These are phyloP conservation scores for Leucophenga montana DNA, from an alignment of 2,888 invertebrate species.

Conservation along the genomic window DNA sequence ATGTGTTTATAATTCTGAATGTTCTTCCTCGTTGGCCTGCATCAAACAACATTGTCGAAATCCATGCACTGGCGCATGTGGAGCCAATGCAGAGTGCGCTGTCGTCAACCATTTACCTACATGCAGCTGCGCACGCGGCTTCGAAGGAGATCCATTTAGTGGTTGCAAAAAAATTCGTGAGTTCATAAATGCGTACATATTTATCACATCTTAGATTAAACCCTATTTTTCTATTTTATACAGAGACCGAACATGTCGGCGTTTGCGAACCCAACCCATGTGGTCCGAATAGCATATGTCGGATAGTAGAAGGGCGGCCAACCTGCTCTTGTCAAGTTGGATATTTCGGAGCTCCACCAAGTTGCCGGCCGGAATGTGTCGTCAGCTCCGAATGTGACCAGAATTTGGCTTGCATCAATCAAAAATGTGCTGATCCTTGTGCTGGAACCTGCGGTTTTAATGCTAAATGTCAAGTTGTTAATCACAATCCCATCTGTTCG, in stretches of 20 bases:
- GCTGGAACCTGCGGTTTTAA: conserved; percentile 84
- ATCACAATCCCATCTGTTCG: conserved; percentile 86
- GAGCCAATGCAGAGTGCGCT: conserved; percentile 85
- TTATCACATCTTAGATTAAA: not conserved
- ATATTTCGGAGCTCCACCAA: conserved; percentile 83
- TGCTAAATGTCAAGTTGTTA: conserved; percentile 84
- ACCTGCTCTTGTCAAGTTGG: conserved; percentile 84
- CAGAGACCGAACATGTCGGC: conserved; percentile 69
- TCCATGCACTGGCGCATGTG: conserved; percentile 89
- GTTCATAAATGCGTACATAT: not conserved
- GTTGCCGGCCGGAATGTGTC: conserved; percentile 85
- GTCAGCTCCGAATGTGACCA: conserved; percentile 85
- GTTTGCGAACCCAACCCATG: conserved; percentile 86
- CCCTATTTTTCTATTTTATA: no score
- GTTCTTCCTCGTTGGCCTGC: conserved; percentile 84
- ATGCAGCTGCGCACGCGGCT: conserved; percentile 85
- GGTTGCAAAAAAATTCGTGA: conserved; percentile 78
- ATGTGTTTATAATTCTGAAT: conserved; percentile 87
- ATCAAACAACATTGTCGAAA: conserved; percentile 88
- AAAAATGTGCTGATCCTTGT: conserved; percentile 86
- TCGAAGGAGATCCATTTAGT: conserved; percentile 87
- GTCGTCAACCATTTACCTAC: conserved; percentile 88
- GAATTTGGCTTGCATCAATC: conserved; percentile 83
- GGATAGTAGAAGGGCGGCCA: conserved; percentile 81
- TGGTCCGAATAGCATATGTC: conserved; percentile 85